phyloP scores from a whole-genome alignment of 2,797 vertebrate genomes.

The Oceanodroma leucorhoa region DNA sequence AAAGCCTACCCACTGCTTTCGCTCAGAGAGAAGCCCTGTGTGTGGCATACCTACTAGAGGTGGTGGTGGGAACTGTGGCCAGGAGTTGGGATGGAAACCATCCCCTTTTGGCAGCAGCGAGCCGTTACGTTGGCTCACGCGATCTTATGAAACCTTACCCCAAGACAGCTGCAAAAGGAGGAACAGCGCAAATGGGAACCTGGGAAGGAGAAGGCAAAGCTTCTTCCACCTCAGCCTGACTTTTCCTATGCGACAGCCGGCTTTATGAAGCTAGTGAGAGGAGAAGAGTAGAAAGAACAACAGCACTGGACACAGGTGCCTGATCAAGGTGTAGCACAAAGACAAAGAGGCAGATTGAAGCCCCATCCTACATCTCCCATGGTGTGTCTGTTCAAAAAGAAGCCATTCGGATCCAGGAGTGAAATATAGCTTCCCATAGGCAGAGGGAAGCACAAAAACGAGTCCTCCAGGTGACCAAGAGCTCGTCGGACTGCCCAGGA shows the following conservation, averaged over 20 bases:
- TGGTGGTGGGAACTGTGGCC: background rate
- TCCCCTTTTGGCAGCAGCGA: background rate
- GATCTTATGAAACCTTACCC: background rate
- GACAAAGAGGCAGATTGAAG: background rate
- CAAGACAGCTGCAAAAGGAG: constrained; percentile 27
- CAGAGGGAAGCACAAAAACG: background rate
- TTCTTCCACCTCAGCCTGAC: background rate
- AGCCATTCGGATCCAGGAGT: background rate
- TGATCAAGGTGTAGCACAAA: fast-evolving
- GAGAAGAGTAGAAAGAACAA: background rate
- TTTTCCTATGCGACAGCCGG: fast-evolving
- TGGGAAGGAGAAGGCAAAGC: background rate
- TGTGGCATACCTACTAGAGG: background rate
- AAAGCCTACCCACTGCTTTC: background rate
- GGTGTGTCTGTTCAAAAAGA: background rate
- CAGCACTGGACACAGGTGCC: background rate
- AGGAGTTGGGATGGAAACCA: background rate
- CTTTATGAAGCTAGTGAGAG: background rate
- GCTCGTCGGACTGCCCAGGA: fast-evolving
- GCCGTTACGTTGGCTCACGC: background rate
- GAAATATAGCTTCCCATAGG: background rate
- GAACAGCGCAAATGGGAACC: background rate
- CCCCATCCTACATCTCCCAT: fast-evolving
- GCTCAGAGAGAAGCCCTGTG: background rate
- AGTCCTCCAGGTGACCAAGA: background rate